These are phyloP conservation scores for Podilymbus podiceps DNA, from an alignment of 2,113 vertebrate species.

Conservation along the genomic window DNA sequence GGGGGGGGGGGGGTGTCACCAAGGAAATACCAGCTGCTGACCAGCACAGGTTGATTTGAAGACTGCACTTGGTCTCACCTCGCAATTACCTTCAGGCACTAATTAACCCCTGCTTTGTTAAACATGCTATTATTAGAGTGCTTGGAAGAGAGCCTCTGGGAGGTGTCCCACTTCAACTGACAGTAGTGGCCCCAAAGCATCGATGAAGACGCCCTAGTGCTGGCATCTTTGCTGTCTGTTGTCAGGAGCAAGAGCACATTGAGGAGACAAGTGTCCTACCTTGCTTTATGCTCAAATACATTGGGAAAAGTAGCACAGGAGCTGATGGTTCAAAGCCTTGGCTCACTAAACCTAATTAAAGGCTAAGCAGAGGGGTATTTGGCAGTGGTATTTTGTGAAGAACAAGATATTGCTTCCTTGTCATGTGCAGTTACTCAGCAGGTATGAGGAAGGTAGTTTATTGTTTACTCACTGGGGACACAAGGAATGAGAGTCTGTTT, in stretches of 20 bases:
- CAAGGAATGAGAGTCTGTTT: not conserved
- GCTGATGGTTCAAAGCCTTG: not conserved
- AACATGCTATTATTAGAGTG: slow-evolving; percentile 16
- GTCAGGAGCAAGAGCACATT: not conserved
- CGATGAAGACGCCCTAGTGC: not conserved
- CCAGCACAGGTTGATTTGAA: not conserved
- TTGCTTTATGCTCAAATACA: not conserved
- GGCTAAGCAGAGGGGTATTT: not conserved
- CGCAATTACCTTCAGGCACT: not conserved
- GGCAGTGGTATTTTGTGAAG: not conserved
- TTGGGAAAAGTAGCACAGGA: not conserved
- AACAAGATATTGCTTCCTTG: not conserved
- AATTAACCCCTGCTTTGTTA: not conserved
- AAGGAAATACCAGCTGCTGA: not conserved
- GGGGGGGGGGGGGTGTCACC: too few relatives aligned
- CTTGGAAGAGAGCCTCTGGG: not conserved
- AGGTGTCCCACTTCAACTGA: not conserved
- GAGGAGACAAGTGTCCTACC: not conserved
- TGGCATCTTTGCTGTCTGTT: not conserved
- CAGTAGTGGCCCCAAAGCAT: not conserved
- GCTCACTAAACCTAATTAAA: not conserved
- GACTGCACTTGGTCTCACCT: not conserved
- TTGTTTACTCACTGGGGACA: not conserved
- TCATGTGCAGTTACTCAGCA: not conserved
- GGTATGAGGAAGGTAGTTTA: not conserved